Evolutionary conservation across 30 jellyfish, hydroid and myxozoan species (phyloP).

Genomic region (Cassiopea xamachana): DNA sequence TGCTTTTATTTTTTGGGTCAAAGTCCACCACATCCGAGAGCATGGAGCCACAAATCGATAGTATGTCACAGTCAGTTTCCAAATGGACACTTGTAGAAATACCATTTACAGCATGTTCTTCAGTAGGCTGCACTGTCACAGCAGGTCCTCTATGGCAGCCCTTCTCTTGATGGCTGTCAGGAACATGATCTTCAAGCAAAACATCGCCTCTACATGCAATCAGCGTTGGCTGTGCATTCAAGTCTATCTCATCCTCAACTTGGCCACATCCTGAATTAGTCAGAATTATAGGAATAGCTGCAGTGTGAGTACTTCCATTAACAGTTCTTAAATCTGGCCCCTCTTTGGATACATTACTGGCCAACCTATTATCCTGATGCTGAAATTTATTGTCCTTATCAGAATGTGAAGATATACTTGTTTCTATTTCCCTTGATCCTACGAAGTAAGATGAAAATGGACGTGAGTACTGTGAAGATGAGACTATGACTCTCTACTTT

Average conservation of each 20-base stretch:
- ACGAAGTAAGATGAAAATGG: constrained; percentile 74
- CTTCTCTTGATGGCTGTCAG: background rate
- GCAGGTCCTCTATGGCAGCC: background rate
- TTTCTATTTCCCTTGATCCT: constrained; percentile 39
- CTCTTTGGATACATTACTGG: background rate
- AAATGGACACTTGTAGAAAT: background rate
- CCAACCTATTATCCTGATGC: background rate
- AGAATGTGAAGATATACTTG: background rate
- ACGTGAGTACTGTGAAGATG: constrained; percentile 28
- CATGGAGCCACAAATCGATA: background rate
- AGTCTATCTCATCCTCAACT: constrained; percentile 50
- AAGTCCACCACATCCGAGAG: constrained; percentile 32
- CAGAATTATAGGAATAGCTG: background rate
- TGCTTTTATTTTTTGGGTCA: constrained; percentile 58
- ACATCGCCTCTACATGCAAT: constrained; percentile 52
- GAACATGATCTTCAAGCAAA: background rate
- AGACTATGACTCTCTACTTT: background rate
- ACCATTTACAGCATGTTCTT: background rate
- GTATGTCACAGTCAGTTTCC: background rate
- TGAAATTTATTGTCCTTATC: background rate
- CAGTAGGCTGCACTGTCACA: background rate
- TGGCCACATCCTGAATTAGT: background rate
- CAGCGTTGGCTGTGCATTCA: constrained; percentile 61
- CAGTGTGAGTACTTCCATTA: background rate
- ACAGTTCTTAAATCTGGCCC: background rate